phyloP scores from a whole-genome alignment of 2,888 invertebrate species.

The Sarcophaga caerulescens region DNA sequence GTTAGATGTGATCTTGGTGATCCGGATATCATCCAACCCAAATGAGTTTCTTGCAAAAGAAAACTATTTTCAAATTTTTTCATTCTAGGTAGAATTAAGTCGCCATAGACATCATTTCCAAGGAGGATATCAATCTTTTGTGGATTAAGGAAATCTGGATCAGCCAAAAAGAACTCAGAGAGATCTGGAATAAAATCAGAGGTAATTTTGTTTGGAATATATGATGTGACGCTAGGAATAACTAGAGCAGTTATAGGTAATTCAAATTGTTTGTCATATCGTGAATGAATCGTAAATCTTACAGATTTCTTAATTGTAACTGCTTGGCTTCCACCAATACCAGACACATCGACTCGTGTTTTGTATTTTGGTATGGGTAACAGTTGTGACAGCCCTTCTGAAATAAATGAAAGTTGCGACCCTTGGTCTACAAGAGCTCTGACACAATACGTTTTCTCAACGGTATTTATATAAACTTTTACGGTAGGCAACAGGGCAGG shows the following conservation, averaged over 20 bases:
- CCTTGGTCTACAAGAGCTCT: conserved; percentile 52
- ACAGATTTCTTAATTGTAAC: conserved; percentile 24
- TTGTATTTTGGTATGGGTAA: conserved; percentile 31
- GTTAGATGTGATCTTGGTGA: background rate
- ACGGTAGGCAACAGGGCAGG: conserved; percentile 41
- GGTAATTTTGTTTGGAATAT: background rate
- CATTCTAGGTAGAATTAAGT: conserved; percentile 30
- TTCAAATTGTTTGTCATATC: conserved; percentile 1
- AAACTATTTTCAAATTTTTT: conserved; percentile 44
- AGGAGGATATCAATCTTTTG: conserved; percentile 37
- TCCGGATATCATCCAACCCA: conserved; percentile 46
- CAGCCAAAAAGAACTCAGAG: conserved; percentile 24
- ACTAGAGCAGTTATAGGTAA: conserved; percentile 24
- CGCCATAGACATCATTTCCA: conserved; percentile 20
- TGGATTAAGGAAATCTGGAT: conserved; percentile 16
- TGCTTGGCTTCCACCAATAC: conserved; percentile 33
- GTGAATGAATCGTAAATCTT: background rate
- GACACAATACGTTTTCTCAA: background rate
- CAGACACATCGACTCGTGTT: conserved; percentile 28
- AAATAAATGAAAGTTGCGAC: conserved; percentile 47
- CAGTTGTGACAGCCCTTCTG: conserved; percentile 33
- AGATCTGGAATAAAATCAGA: background rate
- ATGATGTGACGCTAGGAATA: conserved; percentile 8
- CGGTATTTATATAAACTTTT: conserved; percentile 16
- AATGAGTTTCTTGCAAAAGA: conserved; percentile 44